Base-by-base conservation (phyloP, 2,113 vertebrate species). In the Ageneiosus marmoratus region DNA sequence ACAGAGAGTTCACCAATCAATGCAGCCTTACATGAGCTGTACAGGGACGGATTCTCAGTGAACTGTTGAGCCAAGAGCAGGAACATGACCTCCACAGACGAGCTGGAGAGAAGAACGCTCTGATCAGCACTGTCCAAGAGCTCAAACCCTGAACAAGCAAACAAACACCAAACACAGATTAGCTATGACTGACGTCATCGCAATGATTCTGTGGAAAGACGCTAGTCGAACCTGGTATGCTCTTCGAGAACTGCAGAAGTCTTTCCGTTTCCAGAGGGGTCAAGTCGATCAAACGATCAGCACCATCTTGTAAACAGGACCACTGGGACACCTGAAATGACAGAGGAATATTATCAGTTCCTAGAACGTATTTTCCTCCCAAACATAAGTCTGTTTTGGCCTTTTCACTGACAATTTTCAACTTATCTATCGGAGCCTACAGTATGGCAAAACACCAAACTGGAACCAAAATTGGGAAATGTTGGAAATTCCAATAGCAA, bases 71-170 rank as follows among this genome's bases (percentile, higher is more conserved):
- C 96, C 16, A 92, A 94, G 63, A 92, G 91, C 88, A 99, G 91
- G 87, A 99, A 97, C 93, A 97, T 95, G 48, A 95, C 94, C 89
- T 99, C 97, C 82, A 96, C 93, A 16, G 95, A 96, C n/a, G 95
- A 97, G 63, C 92, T 93, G 44, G 94, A 97, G 83, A 96, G 86
- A 69, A 98, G 93, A 1, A 95, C 94, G 13, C 89, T 93, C 91
- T 98, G 96, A 83, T 99, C 97, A 72, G 95, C 94, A 70, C 83
- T 93, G 70, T 96, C 94, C 92, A 98, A 90, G 81, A 95, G 95
- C 84, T 97, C 94, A 91, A 98, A 99, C 48, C 97, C 96, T 99
- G 50, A 83, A 83, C n/a, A 75, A 80, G 4, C 77, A 62, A 83
- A 83, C 63, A 50, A 58, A 56, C 16, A 53, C 13, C 62, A 60